phyloP scores from a whole-genome alignment of 2,888 invertebrate species.

The Nemurella pictetii region DNA sequence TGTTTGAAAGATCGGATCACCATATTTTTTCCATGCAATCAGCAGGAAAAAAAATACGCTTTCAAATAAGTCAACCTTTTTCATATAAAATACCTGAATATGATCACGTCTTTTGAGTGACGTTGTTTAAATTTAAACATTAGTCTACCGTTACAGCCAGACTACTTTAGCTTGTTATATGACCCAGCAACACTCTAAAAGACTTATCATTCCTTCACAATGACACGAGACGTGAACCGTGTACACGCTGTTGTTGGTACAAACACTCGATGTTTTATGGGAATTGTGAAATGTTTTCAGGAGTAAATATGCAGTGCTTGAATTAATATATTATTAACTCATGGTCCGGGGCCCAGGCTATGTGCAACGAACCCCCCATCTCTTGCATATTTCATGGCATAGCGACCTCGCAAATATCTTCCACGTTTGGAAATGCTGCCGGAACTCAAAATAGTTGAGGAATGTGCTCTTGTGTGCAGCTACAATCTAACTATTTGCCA shows the following conservation, averaged over 20 bases:
- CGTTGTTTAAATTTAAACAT: too few relatives aligned
- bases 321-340: neutral
- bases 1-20: neutral
- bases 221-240: neutral
- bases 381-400: neutral
- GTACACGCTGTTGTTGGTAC: too few relatives aligned
- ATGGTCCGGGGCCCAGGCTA: neutral
- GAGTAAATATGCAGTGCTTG: neutral
- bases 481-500: conserved; percentile 4
- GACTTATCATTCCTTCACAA: neutral
- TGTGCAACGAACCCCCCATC: neutral
- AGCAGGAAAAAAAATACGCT: neutral
- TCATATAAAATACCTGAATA: neutral
- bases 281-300: neutral
- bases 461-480: conserved; percentile 17
- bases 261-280: neutral
- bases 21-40: neutral
- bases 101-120: too few relatives aligned
- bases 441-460: conserved; percentile 29
- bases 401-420: neutral
- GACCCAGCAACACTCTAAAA: too few relatives aligned
- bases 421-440: conserved; percentile 10
- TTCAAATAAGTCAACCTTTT: neutral
- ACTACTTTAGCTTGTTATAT: too few relatives aligned
- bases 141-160: too few relatives aligned